A percentile compares a stretch with the other conserved stretches of the same genome.
Conservation (phyloP, 2,113 vertebrate species). For the Phalacrocorax aristotelis region DNA sequence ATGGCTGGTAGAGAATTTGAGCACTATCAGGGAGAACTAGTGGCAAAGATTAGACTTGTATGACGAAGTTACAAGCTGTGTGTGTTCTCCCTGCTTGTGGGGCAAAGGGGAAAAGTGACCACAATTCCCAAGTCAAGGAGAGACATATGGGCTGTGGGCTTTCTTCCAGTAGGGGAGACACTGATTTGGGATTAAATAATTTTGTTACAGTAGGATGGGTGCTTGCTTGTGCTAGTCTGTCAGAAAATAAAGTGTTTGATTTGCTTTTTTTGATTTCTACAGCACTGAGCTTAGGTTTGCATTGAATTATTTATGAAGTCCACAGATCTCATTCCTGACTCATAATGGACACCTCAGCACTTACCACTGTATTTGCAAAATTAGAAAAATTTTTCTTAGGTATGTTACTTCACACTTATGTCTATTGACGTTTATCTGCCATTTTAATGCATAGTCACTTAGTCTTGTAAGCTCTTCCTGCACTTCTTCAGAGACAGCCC, state of each 20-base stretch:
- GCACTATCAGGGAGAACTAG: not conserved
- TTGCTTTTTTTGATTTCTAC: not conserved
- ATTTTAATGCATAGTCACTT: not conserved
- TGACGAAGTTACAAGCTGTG: not conserved
- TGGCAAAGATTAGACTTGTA: not conserved
- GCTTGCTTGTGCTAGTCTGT: not conserved
- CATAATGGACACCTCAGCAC: not conserved
- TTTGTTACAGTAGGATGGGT: not conserved
- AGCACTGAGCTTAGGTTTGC: not conserved
- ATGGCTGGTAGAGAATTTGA: not conserved
- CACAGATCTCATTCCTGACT: not conserved
- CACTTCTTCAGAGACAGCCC: not conserved
- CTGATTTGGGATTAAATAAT: not conserved
- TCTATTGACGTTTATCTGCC: not conserved
- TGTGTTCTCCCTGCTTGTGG: not conserved
- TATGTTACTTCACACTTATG: not conserved
- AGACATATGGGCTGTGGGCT: not conserved
- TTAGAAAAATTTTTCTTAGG: not conserved
- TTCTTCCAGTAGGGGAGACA: not conserved
- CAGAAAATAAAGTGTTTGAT: not conserved
- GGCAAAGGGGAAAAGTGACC: not conserved
- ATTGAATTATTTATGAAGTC: not conserved
- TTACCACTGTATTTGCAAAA: not conserved
- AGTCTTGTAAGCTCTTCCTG: not conserved
- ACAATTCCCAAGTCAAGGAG: not conserved